Conservation (phyloP, 2,888 invertebrate genomes). For the Drosophila imparisetae region DNA sequence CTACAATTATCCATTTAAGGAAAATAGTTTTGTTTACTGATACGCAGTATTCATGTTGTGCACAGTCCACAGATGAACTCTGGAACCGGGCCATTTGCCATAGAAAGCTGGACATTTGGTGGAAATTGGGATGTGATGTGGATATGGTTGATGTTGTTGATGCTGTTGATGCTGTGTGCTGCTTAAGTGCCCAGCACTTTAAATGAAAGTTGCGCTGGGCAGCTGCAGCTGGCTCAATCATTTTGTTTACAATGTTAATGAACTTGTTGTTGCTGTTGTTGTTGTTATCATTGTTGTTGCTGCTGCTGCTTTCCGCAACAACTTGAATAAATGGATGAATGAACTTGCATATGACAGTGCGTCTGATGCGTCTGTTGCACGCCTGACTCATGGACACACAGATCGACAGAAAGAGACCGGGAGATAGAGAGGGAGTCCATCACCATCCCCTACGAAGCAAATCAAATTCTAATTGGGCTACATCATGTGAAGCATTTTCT, state of each 20-base stretch:
- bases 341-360: conserved; percentile 38
- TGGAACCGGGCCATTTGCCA: conserved; percentile 25
- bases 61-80: conserved; percentile 32
- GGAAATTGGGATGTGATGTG: conserved; percentile 15
- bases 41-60: conserved; percentile 15
- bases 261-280: conserved; percentile 32
- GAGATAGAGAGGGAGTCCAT: background rate
- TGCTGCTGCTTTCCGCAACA: conserved; percentile 10
- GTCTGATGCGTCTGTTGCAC: conserved; percentile 13
- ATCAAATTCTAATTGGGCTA: conserved; percentile 4
- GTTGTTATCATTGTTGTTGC: background rate
- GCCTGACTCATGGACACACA: conserved; percentile 24
- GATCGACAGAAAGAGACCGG: background rate
- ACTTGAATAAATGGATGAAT: conserved; percentile 38
- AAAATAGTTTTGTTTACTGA: conserved; percentile 1
- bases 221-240: conserved; percentile 42
- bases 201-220: conserved; percentile 39
- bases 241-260: conserved; percentile 66
- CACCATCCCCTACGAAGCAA: background rate
- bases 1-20: conserved; percentile 15
- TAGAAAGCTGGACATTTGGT: conserved; percentile 11
- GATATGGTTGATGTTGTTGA: conserved; percentile 10
- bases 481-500: conserved; percentile 18
- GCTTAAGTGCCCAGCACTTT: conserved; percentile 53
- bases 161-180: conserved; percentile 4